A percentile compares a stretch with the other conserved stretches of the same genome.
These are phyloP conservation scores for Myoxocephalus aenaeus DNA, from an alignment of 2,797 vertebrate species.

Conservation along the genomic window DNA sequence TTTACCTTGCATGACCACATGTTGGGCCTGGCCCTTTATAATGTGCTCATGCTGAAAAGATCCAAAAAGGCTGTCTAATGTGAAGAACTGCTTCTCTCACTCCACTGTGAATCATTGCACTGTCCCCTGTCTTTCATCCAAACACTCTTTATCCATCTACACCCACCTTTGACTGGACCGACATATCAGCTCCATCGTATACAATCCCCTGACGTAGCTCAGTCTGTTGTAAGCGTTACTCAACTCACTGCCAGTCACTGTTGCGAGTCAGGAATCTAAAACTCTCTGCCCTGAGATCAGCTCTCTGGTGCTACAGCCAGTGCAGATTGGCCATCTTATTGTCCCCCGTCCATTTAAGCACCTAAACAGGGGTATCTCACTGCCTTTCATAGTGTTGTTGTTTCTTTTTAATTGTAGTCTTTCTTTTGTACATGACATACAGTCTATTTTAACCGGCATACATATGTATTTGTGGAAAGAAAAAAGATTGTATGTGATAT, in stretches of 20 bases:
- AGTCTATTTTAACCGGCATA: constrained; percentile 78
- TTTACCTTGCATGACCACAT: constrained; percentile 58
- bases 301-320: constrained; percentile 64
- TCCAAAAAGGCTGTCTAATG: constrained; percentile 51
- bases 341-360: constrained; percentile 61
- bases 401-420: constrained; percentile 62
- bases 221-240: constrained; percentile 40
- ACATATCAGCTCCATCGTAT: constrained; percentile 26
- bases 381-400: constrained; percentile 76
- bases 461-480: constrained; percentile 81
- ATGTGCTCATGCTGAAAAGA: constrained; percentile 41
- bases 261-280: constrained; percentile 55
- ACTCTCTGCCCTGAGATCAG: constrained; percentile 57
- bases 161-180: constrained; percentile 30
- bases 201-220: constrained; percentile 36
- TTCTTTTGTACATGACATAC: constrained; percentile 81
- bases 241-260: constrained; percentile 51
- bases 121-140: constrained; percentile 28
- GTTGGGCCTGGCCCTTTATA: constrained; percentile 33
- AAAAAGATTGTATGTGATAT: constrained; percentile 79
- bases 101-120: constrained; percentile 70
- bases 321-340: constrained; percentile 42
- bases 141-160: constrained; percentile 18
- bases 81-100: constrained; percentile 65
- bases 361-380: constrained; percentile 60